Evolutionary conservation across 2,113 vertebrate genomes (phyloP).

Genomic region (Chunga burmeisteri): DNA sequence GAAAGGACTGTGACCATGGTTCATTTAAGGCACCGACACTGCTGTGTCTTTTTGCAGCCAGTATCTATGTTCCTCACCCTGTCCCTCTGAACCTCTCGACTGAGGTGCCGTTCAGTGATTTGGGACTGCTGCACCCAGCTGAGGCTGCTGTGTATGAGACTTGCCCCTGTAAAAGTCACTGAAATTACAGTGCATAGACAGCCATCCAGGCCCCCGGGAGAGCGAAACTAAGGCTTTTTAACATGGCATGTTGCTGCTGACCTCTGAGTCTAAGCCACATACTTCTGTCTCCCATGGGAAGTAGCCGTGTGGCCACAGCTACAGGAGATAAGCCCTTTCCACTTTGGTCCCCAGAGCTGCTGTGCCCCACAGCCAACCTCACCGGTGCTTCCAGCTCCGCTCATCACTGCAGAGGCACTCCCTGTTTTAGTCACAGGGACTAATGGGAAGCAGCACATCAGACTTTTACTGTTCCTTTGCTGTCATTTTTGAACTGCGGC

Average conservation of each 20-base stretch:
- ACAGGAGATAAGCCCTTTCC: background rate
- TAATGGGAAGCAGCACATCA: background rate
- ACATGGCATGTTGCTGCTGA: conserved; percentile 3
- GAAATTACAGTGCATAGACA: background rate
- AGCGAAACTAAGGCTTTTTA: conserved; percentile 19
- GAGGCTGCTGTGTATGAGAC: background rate
- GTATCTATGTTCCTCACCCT: background rate
- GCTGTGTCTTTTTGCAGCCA: background rate
- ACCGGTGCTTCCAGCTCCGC: background rate
- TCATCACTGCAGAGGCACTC: background rate
- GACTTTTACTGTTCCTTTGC: background rate
- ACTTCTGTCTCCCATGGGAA: background rate
- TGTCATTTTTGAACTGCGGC: background rate
- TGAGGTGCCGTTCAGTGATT: background rate
- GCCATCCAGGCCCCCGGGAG: background rate
- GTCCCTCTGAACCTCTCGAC: background rate
- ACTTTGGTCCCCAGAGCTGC: background rate
- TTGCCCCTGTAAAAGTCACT: background rate
- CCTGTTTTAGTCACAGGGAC: background rate
- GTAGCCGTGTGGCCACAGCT: background rate
- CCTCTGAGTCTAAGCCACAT: background rate
- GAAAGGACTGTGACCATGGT: background rate
- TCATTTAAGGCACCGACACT: background rate
- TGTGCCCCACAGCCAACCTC: background rate
- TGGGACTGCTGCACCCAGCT: background rate